Conservation (phyloP, 2,113 vertebrate species). For the Gasterosteus aculeatus region DNA sequence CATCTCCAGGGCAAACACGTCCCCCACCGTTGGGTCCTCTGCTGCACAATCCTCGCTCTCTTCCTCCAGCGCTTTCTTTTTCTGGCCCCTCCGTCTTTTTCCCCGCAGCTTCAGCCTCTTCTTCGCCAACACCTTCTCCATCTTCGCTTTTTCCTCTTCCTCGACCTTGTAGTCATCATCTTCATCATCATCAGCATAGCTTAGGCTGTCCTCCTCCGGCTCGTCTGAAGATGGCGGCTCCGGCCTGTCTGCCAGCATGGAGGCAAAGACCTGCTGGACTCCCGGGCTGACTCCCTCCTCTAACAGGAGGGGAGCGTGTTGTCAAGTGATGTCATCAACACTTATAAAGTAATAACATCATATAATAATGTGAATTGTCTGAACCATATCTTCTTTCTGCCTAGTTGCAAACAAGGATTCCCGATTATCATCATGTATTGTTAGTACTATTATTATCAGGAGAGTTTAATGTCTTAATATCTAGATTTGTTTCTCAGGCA, state of each 20-base stretch:
- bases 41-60: slow-evolving; percentile 59
- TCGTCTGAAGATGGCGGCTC: slow-evolving; percentile 77
- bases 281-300: slow-evolving; percentile 92
- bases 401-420: neutral
- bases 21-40: slow-evolving; percentile 88
- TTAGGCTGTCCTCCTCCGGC: slow-evolving; percentile 78
- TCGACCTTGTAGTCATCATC: slow-evolving; percentile 58
- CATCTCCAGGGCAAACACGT: slow-evolving; percentile 96
- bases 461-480: no score
- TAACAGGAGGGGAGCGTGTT: slow-evolving; percentile 30
- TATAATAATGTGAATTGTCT: neutral
- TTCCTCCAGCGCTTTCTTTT: slow-evolving; percentile 72
- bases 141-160: neutral
- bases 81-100: slow-evolving; percentile 47
- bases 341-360: neutral
- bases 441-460: no score
- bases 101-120: slow-evolving; percentile 13
- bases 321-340: neutral
- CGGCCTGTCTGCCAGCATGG: slow-evolving; percentile 89
- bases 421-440: neutral
- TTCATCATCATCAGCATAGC: slow-evolving; percentile 68
- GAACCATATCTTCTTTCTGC: neutral
- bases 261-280: slow-evolving; percentile 93
- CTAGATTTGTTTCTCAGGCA: neutral
- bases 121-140: slow-evolving; percentile 34